phyloP scores from a whole-genome alignment of 2,113 vertebrate species.

The Himantopus leucocephalus region DNA sequence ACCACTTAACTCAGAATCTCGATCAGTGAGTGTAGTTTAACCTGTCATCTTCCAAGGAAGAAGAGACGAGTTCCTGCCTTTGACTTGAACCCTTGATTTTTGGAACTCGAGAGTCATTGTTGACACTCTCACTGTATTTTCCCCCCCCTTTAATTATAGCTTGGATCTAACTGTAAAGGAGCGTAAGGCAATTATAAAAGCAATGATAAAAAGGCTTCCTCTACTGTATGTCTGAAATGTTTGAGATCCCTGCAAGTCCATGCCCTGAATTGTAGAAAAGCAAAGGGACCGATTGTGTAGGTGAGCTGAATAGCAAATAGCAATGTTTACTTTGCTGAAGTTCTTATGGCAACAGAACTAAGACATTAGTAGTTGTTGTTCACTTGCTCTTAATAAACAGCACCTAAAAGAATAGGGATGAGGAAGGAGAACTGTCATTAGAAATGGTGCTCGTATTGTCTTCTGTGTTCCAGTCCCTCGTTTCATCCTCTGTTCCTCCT shows the following conservation, averaged over 20 bases:
- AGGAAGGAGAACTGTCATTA: not conserved
- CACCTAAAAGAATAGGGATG: not conserved
- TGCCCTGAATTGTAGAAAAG: not conserved
- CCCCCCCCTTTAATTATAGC: not conserved
- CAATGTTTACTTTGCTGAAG: not conserved
- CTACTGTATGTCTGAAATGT: not conserved
- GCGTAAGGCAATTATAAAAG: not conserved
- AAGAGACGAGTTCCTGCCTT: not conserved
- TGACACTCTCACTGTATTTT: not conserved
- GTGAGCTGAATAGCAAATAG: not conserved
- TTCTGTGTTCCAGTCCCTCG: not conserved
- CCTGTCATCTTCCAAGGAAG: not conserved
- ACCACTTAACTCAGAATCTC: not conserved
- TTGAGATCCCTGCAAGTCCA: not conserved
- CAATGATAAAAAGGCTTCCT: not conserved
- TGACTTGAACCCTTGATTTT: not conserved
- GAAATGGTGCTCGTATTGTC: fast-evolving
- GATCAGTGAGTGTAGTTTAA: not conserved
- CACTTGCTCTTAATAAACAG: not conserved
- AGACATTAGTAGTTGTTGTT: not conserved
- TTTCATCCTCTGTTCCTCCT: not conserved
- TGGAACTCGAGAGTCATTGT: not conserved
- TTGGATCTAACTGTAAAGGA: not conserved
- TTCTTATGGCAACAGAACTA: not conserved
- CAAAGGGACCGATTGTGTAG: not conserved